These are phyloP conservation scores for Motacilla tschutschensis DNA, from an alignment of 2,113 vertebrate genomes.

Conservation along the genomic window DNA sequence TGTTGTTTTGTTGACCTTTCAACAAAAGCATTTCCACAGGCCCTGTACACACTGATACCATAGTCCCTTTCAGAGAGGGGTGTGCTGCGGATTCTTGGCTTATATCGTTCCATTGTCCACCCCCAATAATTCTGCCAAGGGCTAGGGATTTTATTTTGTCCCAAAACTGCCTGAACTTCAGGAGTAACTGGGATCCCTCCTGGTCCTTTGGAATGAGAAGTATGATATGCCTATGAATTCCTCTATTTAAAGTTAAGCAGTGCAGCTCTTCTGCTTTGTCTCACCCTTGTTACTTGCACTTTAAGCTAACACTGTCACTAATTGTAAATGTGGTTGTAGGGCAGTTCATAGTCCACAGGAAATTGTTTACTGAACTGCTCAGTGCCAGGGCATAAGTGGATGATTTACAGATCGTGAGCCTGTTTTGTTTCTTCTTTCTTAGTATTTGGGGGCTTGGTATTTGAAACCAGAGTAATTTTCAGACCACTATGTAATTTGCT, in stretches of 20 bases:
- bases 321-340: conserved; percentile 49
- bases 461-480: background rate
- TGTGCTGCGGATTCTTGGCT: background rate
- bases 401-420: conserved; percentile 50
- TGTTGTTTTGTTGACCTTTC: conserved; percentile 43
- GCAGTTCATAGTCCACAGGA: conserved; percentile 49
- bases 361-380: conserved; percentile 53
- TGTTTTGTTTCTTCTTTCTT: conserved; percentile 36
- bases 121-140: background rate
- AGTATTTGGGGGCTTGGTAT: background rate
- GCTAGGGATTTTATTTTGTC: background rate
- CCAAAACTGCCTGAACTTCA: background rate
- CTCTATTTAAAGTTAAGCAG: conserved; percentile 11
- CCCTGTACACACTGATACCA: conserved; percentile 15
- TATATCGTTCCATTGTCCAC: background rate
- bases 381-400: conserved; percentile 38
- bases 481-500: background rate
- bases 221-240: background rate
- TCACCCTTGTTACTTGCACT: conserved; percentile 34
- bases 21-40: conserved; percentile 5
- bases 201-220: background rate
- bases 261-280: conserved; percentile 38
- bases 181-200: background rate
- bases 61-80: background rate
- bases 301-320: conserved; percentile 58